Base-by-base conservation (phyloP, 2,113 vertebrate species). In the Anseranas semipalmata region DNA sequence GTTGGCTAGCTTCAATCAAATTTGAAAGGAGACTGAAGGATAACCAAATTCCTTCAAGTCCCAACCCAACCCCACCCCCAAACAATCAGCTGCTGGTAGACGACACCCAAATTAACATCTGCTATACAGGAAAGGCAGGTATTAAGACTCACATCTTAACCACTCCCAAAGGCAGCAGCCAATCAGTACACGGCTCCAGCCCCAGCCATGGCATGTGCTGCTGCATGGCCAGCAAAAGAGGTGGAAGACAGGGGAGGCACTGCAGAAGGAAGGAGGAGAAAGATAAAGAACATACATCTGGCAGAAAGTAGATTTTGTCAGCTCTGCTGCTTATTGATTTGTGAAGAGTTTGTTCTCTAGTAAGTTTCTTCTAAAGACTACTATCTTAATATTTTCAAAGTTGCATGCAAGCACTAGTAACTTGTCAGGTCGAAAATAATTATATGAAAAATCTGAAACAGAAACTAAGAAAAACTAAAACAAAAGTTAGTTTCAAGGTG, bases 111-210 rank as follows among this genome's bases (percentile, higher is more conserved):
- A 81, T 85, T 14, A 21, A 0, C 27, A 89, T 71, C 55, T 43
- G 70, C 76, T 75, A 79, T 22, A 17, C 85, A 95, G 65, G 78
- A 95, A 96, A 93, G 52, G 66, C 77, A 95, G 45, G 77, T 78
- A 94, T 91, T 87, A 89, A 85, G 48, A 96, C 96, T 96, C 94
- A 96, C 94, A 95, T 93, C 93, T 92, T 75, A 95, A 96, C 70
- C 88, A 81, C 71, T 96, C 78, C 93, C 91, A 95, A 94, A 95
- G 82, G 93, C 70, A 89, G 90, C 71, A 93, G 94, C 59, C 93
- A 93, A 48, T 95, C 94, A 96, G 92, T 67, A 86, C 78, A 96
- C 52, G 82, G 91, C 96, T 96, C 94, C 96, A 95, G 89, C 43
- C 50, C 33, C 90, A 89, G 81, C 90, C 90, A 91, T 87, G 59